Conservation (phyloP, 2,888 invertebrate genomes). For the Nomada goodeniana region DNA sequence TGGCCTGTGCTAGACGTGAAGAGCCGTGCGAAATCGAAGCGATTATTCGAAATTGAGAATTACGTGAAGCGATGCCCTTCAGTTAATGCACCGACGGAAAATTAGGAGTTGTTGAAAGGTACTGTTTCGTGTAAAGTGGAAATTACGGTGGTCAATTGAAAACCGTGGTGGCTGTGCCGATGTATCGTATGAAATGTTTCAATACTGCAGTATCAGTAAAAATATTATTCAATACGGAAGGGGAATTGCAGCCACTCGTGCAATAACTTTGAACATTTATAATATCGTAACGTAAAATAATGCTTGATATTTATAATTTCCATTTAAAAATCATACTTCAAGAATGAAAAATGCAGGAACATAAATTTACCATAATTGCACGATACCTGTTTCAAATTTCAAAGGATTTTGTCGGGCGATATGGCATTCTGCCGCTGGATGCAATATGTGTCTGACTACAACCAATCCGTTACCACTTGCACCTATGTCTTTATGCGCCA, state of each 20-base stretch:
- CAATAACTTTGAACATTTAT: too few relatives aligned
- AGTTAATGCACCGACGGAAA: slow-evolving; percentile 7
- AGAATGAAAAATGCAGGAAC: background rate
- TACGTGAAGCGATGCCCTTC: background rate
- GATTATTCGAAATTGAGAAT: slow-evolving; percentile 20
- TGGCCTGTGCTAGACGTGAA: background rate
- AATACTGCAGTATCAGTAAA: background rate
- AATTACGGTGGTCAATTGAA: slow-evolving; percentile 13
- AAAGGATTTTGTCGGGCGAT: background rate
- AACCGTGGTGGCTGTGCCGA: background rate
- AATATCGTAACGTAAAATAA: background rate
- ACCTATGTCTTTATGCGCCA: background rate
- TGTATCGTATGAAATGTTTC: background rate
- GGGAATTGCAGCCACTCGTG: too few relatives aligned
- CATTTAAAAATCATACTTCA: too few relatives aligned
- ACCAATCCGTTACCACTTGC: background rate
- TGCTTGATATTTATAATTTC: background rate
- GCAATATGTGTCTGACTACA: slow-evolving; percentile 12
- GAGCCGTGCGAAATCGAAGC: background rate
- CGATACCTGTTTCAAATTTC: background rate
- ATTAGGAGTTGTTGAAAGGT: background rate
- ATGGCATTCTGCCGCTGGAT: background rate
- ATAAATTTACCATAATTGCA: background rate
- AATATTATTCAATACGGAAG: background rate
- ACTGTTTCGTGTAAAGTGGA: slow-evolving; percentile 7